Conservation (phyloP, 2,113 vertebrate species). For the Apodemus sylvaticus region DNA sequence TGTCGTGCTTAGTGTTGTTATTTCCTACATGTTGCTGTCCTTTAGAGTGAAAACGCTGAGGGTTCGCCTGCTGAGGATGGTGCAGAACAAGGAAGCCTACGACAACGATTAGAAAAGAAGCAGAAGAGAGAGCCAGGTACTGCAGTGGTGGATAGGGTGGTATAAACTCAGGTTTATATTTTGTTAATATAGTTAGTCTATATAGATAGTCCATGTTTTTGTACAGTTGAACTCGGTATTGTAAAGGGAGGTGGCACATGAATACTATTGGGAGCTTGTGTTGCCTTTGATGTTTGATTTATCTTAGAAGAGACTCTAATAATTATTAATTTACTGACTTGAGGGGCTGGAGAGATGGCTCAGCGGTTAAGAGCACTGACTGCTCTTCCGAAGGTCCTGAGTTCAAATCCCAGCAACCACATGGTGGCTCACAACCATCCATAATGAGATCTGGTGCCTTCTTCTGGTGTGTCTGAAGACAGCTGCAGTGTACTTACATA, state of each 20-base stretch:
- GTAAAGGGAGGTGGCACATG: not conserved
- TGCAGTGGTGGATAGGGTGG: not conserved
- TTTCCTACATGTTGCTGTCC: not conserved
- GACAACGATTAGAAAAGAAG: conserved; percentile 87
- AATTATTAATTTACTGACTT: not conserved
- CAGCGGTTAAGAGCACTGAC: no score
- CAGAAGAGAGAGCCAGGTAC: conserved; percentile 84
- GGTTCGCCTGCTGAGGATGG: conserved; percentile 75
- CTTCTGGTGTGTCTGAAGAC: no score
- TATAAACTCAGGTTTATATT: conserved; percentile 9
- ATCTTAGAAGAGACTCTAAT: conserved; percentile 40
- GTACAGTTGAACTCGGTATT: not conserved
- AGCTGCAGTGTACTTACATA: no score
- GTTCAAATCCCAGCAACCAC: no score
- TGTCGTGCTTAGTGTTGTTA: conserved; percentile 7
- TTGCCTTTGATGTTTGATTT: conserved; percentile 9
- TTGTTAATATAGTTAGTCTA: not conserved
- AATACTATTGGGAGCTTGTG: not conserved
- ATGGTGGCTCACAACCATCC: no score
- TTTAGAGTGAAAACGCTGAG: conserved; percentile 89
- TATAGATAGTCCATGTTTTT: not conserved
- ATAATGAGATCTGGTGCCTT: no score
- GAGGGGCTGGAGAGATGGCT: no score
- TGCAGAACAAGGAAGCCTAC: conserved; percentile 77
- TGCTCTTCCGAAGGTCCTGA: no score